phyloP scores from a whole-genome alignment of 2,113 vertebrate genomes.

The Paramisgurnus dabryanus region DNA sequence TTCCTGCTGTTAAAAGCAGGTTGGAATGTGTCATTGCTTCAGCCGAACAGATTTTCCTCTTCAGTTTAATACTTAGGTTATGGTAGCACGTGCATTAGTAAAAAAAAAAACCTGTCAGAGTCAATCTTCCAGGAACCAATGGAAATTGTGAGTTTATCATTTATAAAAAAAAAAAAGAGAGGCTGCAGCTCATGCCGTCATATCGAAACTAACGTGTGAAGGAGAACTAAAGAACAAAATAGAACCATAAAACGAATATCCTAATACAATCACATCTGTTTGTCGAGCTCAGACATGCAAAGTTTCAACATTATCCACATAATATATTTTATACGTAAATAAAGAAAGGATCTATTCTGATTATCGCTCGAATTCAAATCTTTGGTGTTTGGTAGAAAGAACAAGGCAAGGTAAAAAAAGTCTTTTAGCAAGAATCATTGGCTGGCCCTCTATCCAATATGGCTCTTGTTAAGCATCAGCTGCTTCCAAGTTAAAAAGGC shows the following conservation, averaged over 20 bases:
- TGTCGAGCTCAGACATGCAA: too few relatives aligned
- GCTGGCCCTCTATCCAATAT: neutral
- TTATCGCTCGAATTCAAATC: neutral
- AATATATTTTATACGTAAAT: too few relatives aligned
- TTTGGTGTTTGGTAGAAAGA: neutral
- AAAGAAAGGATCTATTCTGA: neutral
- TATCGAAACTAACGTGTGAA: slow-evolving; percentile 1
- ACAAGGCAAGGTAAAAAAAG: neutral
- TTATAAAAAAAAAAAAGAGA: neutral
- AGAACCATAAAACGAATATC: neutral
- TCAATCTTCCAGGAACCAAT: slow-evolving; percentile 52
- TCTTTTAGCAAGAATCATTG: slow-evolving; percentile 3
- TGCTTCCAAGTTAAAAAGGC: neutral
- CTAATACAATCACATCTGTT: neutral
- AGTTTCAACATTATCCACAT: too few relatives aligned
- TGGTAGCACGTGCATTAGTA: slow-evolving; percentile 52
- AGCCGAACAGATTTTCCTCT: slow-evolving; percentile 63
- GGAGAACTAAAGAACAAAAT: neutral
- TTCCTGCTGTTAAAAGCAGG: slow-evolving; percentile 47
- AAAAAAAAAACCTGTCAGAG: slow-evolving; percentile 57
- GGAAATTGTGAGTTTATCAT: slow-evolving; percentile 61
- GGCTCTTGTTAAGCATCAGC: neutral
- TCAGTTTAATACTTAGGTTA: slow-evolving; percentile 39
- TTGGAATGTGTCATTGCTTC: slow-evolving; percentile 45
- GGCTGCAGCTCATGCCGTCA: neutral